Evolutionary conservation across 2,113 vertebrate genomes (phyloP), one percentile per base, ranked within the genome.

Genomic region (Ramphastos sulfuratus): DNA sequence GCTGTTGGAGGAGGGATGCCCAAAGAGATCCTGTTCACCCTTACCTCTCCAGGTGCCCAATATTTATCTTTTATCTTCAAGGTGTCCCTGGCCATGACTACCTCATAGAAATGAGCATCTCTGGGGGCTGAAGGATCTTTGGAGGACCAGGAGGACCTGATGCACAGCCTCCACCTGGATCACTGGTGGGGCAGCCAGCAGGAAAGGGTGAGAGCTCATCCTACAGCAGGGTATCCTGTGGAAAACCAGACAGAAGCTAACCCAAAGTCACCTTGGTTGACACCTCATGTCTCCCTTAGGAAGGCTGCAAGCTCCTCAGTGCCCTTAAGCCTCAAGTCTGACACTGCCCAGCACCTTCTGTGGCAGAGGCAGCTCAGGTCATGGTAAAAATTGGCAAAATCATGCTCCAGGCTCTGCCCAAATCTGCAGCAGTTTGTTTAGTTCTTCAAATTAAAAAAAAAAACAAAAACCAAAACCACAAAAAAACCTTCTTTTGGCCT

Each of bases 401-500:
- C 58, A 2, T 0, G 33, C 91, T 58, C 70, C 54, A 66, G 64
- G 55, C 73, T 85, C 77, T 75, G 80, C 61, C 1, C 3, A 58
- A 78, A 94, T 59, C 87, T 63, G 67, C 3, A 0, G 9, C 14
- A 35, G 30, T 39, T 95, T 85, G 63, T 80, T 85, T 65, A 5
- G 73, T 17, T 90, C 77, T 64, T 69, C 9, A 15, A 80, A 56
- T 2, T 4, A 92, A 82, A 83, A n/a, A 65, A n/a, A 63, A 39
- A 39, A 4, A 37, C 85, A 39, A 39, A 39, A 39, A 10, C n/a
- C n/a, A n/a, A n/a, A n/a, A n/a, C n/a, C n/a, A n/a, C n/a, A n/a
- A n/a, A n/a, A n/a, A n/a, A n/a, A n/a, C n/a, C n/a, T 91, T 96
- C 79, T 82, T 93, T 91, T 87, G 91, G 73, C 89, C 72, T 87